Evolutionary conservation across 2,797 vertebrate genomes (phyloP).

Genomic region (Ctenopoma kingsleyae): DNA sequence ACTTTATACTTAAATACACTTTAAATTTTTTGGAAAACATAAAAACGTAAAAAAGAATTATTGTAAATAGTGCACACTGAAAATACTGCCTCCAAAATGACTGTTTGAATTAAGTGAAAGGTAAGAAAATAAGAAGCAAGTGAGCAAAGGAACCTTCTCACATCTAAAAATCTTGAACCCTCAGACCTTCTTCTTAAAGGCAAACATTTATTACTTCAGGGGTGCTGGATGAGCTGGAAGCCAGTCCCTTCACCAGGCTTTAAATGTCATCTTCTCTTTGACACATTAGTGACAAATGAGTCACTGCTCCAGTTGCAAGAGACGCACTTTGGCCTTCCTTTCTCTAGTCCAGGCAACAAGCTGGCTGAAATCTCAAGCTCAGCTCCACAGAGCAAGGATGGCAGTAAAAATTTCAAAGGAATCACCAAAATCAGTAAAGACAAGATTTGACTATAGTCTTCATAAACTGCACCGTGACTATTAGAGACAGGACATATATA

Average conservation of each 20-base stretch:
- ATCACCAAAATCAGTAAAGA: neutral
- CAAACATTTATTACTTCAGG: conserved; percentile 99
- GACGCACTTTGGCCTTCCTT: conserved; percentile 71
- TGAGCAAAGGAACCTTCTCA: conserved; percentile 51
- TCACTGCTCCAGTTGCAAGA: conserved; percentile 78
- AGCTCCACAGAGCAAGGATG: neutral
- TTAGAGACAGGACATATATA: neutral
- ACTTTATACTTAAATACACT: too few species aligned
- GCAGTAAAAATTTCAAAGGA: neutral
- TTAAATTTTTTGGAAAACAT: too few species aligned
- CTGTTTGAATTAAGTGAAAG: conserved; percentile 88
- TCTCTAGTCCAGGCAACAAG: conserved; percentile 42
- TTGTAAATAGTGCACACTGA: neutral
- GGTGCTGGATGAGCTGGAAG: conserved; percentile 91
- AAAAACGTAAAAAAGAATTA: neutral
- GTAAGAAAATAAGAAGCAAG: conserved; percentile 81
- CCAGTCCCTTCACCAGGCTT: conserved; percentile 92
- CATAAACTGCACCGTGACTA: neutral
- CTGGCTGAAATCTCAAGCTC: conserved; percentile 29
- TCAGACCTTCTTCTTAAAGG: conserved; percentile 90
- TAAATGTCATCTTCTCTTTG: conserved; percentile 98
- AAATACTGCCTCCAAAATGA: conserved; percentile 48
- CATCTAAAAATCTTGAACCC: conserved; percentile 42
- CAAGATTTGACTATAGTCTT: neutral
- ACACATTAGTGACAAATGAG: conserved; percentile 97